Percentiles rank a stretch among this genome's conserved stretches.
Conservation (phyloP, 2,113 vertebrate species). For the Ancistrus triradiatus region DNA sequence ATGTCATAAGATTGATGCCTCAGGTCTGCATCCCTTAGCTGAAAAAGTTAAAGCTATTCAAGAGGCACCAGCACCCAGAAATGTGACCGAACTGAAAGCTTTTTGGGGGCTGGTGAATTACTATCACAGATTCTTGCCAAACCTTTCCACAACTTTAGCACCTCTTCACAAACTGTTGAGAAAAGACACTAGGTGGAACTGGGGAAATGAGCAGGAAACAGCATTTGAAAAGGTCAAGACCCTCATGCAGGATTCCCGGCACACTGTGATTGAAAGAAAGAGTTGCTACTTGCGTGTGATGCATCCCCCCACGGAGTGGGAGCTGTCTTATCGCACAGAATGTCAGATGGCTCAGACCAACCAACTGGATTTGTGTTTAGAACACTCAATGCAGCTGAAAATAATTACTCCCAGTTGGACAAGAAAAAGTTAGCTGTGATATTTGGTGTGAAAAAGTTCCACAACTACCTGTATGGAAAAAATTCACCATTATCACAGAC, state of each 20-base stretch:
- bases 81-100: slow-evolving; percentile 20
- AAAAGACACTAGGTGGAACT: slow-evolving; percentile 14
- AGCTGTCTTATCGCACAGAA: neutral
- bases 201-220: slow-evolving; percentile 6
- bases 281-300: neutral
- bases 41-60: slow-evolving; percentile 19
- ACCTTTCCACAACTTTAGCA: neutral
- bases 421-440: neutral
- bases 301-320: neutral
- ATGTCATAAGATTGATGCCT: neutral
- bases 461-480: slow-evolving; percentile 33
- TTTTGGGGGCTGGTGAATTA: slow-evolving; percentile 27
- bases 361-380: neutral
- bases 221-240: neutral
- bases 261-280: neutral
- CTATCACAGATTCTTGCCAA: slow-evolving; percentile 24
- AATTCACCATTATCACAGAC: slow-evolving; percentile 21
- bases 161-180: slow-evolving; percentile 19
- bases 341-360: neutral
- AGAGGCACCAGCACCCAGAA: slow-evolving; percentile 19
- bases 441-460: slow-evolving; percentile 28
- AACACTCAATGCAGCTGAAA: slow-evolving; percentile 18
- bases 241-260: neutral
- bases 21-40: slow-evolving; percentile 7
- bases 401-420: slow-evolving; percentile 29